These are phyloP conservation scores for Diadumene lineata DNA, from an alignment of 92 coral and sea anemone species.

Conservation along the genomic window DNA sequence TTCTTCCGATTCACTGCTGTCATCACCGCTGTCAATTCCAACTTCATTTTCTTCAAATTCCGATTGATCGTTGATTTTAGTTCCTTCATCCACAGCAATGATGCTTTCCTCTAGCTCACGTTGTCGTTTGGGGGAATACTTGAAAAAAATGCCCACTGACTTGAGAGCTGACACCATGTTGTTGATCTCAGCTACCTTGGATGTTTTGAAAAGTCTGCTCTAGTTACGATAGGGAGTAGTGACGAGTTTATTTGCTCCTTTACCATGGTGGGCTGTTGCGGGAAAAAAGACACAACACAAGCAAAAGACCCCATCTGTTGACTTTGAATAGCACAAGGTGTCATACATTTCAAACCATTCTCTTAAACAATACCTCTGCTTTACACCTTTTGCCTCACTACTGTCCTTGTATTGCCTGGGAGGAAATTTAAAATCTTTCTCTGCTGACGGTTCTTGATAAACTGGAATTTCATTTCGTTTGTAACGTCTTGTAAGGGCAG, in stretches of 20 bases:
- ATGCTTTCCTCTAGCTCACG: slow-evolving; percentile 40
- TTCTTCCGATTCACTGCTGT: slow-evolving; percentile 30
- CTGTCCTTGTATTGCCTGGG: slow-evolving; percentile 47
- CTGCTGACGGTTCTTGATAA: slow-evolving; percentile 43
- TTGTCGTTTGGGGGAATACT: slow-evolving; percentile 59
- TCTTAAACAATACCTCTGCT: slow-evolving; percentile 51
- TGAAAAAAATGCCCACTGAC: slow-evolving; percentile 52
- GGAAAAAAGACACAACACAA: slow-evolving; percentile 66
- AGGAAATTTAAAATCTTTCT: slow-evolving; percentile 40
- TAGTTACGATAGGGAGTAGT: slow-evolving; percentile 18
- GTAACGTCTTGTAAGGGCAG: slow-evolving; percentile 20
- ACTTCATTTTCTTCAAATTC: slow-evolving; percentile 34
- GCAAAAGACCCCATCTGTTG: slow-evolving; percentile 59
- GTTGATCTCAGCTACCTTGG: slow-evolving; percentile 48
- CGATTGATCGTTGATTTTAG: slow-evolving; percentile 14
- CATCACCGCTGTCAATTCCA: slow-evolving; percentile 10
- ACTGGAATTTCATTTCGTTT: slow-evolving; percentile 24
- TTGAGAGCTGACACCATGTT: slow-evolving; percentile 58
- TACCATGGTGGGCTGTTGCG: slow-evolving; percentile 49
- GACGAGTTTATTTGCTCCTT: slow-evolving; percentile 30
- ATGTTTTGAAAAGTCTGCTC: slow-evolving; percentile 25
- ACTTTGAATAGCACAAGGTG: slow-evolving; percentile 56
- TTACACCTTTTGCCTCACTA: slow-evolving; percentile 51
- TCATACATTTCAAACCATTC: slow-evolving; percentile 56
- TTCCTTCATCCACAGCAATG: slow-evolving; percentile 23